phyloP scores from a whole-genome alignment of 2,888 invertebrate genomes.

The Heteropelma amictum region DNA sequence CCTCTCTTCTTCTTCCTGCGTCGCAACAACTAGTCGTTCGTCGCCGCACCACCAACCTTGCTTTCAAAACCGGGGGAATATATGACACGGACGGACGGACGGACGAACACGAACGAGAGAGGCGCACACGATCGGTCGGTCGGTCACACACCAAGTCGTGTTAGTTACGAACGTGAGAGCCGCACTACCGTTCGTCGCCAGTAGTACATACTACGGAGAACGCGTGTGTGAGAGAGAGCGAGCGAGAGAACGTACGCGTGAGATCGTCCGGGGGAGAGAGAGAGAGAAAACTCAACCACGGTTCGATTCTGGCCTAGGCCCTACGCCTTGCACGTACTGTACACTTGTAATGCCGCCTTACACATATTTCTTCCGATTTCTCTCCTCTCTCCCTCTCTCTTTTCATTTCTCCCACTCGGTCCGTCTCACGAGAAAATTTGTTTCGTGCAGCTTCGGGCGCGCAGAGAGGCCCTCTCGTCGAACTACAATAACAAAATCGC shows the following conservation, averaged over 20 bases:
- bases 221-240: background rate
- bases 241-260: slow-evolving; percentile 5
- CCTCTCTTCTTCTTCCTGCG: slow-evolving; percentile 73
- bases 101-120: slow-evolving; percentile 41
- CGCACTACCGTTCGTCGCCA: slow-evolving; percentile 47
- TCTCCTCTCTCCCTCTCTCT: slow-evolving; percentile 31
- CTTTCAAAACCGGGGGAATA: slow-evolving; percentile 75
- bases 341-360: slow-evolving; percentile 23
- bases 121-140: slow-evolving; percentile 68
- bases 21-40: slow-evolving; percentile 71
- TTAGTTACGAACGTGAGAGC: slow-evolving; percentile 35
- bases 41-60: slow-evolving; percentile 67
- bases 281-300: slow-evolving; percentile 66
- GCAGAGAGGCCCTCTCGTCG: slow-evolving; percentile 28
- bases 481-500: slow-evolving; percentile 68
- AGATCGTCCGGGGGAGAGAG: slow-evolving; percentile 44
- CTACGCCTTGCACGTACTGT: slow-evolving; percentile 59
- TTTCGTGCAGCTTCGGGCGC: slow-evolving; percentile 28
- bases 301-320: slow-evolving; percentile 71
- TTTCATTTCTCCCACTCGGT: background rate
- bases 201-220: background rate
- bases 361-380: slow-evolving; percentile 41
- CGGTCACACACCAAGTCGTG: slow-evolving; percentile 61
- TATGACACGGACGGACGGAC: slow-evolving; percentile 70
- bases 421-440: slow-evolving; percentile 22